These are phyloP conservation scores for Lerista edwardsae DNA, from an alignment of 2,797 vertebrate species.

Conservation along the genomic window DNA sequence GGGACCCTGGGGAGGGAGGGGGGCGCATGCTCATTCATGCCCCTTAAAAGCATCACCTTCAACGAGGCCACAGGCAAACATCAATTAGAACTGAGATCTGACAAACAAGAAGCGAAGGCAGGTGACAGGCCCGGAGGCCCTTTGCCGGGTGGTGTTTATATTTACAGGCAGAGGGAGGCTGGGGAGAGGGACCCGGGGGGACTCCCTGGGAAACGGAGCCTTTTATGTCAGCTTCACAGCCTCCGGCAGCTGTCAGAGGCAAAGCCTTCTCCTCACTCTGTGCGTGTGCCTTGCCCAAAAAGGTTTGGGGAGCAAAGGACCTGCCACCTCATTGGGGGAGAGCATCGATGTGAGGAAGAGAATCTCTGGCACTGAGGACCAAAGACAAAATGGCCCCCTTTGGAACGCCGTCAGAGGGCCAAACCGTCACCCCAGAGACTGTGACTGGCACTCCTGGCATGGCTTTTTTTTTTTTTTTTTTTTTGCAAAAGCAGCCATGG, in stretches of 20 bases:
- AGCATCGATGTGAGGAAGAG: neutral
- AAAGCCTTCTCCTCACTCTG: neutral
- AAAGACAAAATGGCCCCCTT: neutral
- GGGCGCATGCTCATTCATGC: constrained; percentile 50
- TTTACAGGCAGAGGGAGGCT: neutral
- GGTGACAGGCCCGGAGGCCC: constrained; percentile 16
- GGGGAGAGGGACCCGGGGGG: neutral
- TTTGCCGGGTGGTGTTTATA: neutral
- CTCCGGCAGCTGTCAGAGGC: neutral
- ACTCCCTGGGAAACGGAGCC: neutral
- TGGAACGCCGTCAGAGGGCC: neutral
- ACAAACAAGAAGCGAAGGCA: constrained; percentile 43
- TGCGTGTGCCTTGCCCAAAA: neutral
- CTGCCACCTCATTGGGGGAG: neutral
- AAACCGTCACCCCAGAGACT: neutral
- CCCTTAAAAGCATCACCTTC: constrained; percentile 52
- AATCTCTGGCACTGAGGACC: neutral
- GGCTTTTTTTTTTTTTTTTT: no score
- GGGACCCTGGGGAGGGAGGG: constrained; percentile 5
- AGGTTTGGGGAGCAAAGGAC: neutral
- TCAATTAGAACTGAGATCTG: constrained; percentile 50
- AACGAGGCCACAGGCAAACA: constrained; percentile 41
- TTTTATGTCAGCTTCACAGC: neutral
- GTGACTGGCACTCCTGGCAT: no score
- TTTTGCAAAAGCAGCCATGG: no score